Base-by-base conservation (phyloP, 2,888 invertebrate species). In the Calliscelio sp. region DNA sequence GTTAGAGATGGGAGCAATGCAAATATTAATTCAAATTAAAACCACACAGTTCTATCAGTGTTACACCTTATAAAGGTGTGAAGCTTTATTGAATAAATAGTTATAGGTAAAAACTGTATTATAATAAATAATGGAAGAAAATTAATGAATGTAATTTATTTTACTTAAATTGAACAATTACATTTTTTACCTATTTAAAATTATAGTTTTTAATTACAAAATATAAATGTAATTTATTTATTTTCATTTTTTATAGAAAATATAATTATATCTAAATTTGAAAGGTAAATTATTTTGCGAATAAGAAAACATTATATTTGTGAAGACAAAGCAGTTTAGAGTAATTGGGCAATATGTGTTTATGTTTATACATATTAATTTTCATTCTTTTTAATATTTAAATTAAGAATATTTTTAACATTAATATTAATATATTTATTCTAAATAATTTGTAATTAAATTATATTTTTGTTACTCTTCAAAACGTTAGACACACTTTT, bases 401-500 rank as follows among this genome's bases (percentile, higher is more conserved):
- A n/a, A n/a, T n/a, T n/a, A 10, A 49, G 1, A 49, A 3, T 18
- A 18, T 46, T 5, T 46, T 46, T 2, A 10, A 49, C 10, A 20
- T 35, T 66, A 59, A 24, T 24, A 18, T 22, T 3, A 1, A 35
- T 5, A 35, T n/a, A 1, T 41, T 41, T 63, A 51, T 63, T 66
- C n/a, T n/a, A n/a, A n/a, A n/a, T n/a, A n/a, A n/a, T n/a, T n/a
- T n/a, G n/a, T n/a, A n/a, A n/a, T n/a, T n/a, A n/a, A n/a, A n/a
- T n/a, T n/a, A n/a, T 38, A 41, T 61, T 7, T 38, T 22, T 68
- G 82, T 78, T 82, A 73, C 66, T 84, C 70, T 44, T 84, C 66
- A 83, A 90, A 90, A 92, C 88, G 88, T 88, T 91, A 90, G 90
- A 92, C 91, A 88, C 85, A 89, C 92, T 90, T 92, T 92, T 93